Evolutionary conservation across 2,113 vertebrate species (phyloP), one percentile per base, ranked within the genome.

Genomic region (Varanus komodoensis): DNA sequence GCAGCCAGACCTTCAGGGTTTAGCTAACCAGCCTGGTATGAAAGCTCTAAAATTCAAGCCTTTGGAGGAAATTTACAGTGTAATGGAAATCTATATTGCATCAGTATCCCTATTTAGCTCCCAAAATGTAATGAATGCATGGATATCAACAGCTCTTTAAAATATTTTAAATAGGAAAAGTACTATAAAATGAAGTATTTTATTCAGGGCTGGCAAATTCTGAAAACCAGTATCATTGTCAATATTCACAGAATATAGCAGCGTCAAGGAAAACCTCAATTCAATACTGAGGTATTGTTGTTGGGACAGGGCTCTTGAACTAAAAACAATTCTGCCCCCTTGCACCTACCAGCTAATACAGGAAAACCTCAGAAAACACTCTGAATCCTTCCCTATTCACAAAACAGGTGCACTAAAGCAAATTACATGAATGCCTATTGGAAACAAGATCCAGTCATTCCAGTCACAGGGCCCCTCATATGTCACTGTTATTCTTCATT

Each of bases 221-320:
- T 82, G 85, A 92, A 88, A 64, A 79, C 84, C 89, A 82, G 27
- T 25, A 67, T 67, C 6, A 85, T 0, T 0, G 73, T 64, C 0
- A 3, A 57, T 73, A 69, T 77, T 82, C 14, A 79, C 80, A 80
- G 77, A 79, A 21, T 86, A 64, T 50, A 84, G 75, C 86, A 91
- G 86, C 80, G 50, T 44, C 90, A 57, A n/a, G 32, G 75, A 54
- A 0, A 0, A 52, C 44, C 34, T 75, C 75, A 67, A 17, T 74
- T 1, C 21, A 57, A 48, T 74, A 54, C 32, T 38, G 0, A 0
- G 7, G 44, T 82, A 68, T 0, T 25, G 23, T 1, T 80, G 23
- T 71, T 0, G 9, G 32, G 73, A 68, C 82, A 19, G 0, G 0
- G 52, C 54, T 86, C 57, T n/a, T 80, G 11, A 32, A 74, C 5